A percentile compares a stretch with the other conserved stretches of the same genome.
phyloP scores from a whole-genome alignment of 2,797 vertebrate genomes.

The Xiphorhynchus erythropygius region DNA sequence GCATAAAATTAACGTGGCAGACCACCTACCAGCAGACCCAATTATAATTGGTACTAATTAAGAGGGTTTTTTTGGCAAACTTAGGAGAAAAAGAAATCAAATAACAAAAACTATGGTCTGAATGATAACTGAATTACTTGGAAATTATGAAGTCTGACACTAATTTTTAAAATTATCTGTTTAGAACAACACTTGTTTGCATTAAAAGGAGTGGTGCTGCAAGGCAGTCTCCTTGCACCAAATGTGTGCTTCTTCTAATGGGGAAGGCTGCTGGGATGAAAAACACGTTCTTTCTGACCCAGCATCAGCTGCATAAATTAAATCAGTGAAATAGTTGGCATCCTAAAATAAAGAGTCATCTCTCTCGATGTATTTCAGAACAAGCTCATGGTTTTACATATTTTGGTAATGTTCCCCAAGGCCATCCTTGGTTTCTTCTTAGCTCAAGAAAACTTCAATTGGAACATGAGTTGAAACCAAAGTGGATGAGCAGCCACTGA shows the following conservation, averaged over 20 bases:
- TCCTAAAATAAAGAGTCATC: conserved; percentile 27
- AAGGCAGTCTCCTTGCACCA: not conserved
- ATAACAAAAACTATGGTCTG: not conserved
- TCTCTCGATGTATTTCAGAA: conserved; percentile 28
- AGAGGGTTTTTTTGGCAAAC: rapidly evolving
- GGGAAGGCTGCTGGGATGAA: not conserved
- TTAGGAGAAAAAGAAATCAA: rapidly evolving
- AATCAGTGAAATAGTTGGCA: conserved; percentile 3
- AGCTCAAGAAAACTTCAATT: conserved; percentile 47
- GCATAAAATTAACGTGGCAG: not conserved
- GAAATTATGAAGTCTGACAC: not conserved
- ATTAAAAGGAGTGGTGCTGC: not conserved
- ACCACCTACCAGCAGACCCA: not conserved
- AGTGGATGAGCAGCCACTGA: conserved; percentile 30
- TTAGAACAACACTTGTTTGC: not conserved
- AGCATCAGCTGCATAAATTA: conserved; percentile 12
- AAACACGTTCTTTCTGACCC: conserved; percentile 36
- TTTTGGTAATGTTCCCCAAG: conserved; percentile 59
- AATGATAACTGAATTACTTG: not conserved
- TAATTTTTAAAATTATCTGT: not conserved
- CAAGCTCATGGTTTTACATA: conserved; percentile 26
- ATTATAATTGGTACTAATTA: not conserved
- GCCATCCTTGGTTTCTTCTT: conserved; percentile 36
- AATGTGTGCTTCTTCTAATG: not conserved
- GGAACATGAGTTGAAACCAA: not conserved